Evolutionary conservation across 1,140 invertebrate genomes (phyloP).

Genomic region (Neodiprion pinetum): DNA sequence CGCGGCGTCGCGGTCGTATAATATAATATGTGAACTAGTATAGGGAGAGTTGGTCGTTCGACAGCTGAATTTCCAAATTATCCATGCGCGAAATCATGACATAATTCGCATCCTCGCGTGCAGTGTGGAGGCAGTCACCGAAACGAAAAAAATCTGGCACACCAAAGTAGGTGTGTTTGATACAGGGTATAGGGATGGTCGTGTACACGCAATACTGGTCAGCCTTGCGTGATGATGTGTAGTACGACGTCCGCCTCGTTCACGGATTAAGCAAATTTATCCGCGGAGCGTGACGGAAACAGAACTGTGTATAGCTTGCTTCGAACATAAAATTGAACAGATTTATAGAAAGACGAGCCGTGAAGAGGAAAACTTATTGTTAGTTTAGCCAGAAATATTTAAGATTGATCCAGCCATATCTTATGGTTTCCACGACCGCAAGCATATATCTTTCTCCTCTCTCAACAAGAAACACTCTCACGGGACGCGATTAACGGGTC

Average conservation of each 20-base stretch:
- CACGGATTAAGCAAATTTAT: not conserved
- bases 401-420: constrained; percentile 15
- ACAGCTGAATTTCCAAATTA: no score
- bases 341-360: constrained; percentile 11
- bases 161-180: no score
- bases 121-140: no score
- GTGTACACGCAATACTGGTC: not conserved
- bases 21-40: no score
- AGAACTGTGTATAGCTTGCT: not conserved
- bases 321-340: no score
- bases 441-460: not conserved
- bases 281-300: not conserved
- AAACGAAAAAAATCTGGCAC: no score
- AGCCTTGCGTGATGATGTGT: not conserved
- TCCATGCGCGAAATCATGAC: no score
- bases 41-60: no score
- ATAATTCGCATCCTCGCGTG: no score
- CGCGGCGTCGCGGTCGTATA: not conserved
- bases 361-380: constrained; percentile 28
- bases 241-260: not conserved
- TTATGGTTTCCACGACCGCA: constrained; percentile 18
- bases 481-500: constrained; percentile 8
- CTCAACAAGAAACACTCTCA: constrained; percentile 18
- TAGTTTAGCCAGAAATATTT: not conserved
- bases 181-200: no score